Evolutionary conservation across 1,140 invertebrate genomes (phyloP).

Genomic region (Ceratina calcarata): DNA sequence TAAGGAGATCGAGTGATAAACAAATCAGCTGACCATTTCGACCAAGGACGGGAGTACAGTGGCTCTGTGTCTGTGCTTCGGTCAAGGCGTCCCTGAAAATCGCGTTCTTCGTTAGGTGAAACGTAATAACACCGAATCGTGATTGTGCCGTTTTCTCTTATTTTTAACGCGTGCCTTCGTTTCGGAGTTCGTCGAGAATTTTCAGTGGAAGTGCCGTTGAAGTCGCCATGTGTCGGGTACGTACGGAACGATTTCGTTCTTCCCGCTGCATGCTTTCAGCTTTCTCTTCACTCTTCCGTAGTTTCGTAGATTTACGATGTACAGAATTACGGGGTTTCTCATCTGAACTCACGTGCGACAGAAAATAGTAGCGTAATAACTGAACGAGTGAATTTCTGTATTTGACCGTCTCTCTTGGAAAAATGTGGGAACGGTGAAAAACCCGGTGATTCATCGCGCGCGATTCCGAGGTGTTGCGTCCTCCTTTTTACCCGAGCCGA

Average conservation of each 20-base stretch:
- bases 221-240: slow-evolving; percentile 21
- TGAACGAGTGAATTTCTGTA: too few species aligned
- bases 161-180: neutral
- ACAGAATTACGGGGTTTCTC: neutral
- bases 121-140: neutral
- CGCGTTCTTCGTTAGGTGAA: neutral
- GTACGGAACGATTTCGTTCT: neutral
- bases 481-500: neutral
- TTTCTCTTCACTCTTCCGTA: neutral
- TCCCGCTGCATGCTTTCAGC: neutral
- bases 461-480: slow-evolving; percentile 30
- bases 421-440: too few species aligned
- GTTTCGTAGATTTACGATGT: neutral
- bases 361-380: too few species aligned
- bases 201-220: neutral
- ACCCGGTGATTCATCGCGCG: slow-evolving; percentile 29
- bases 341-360: too few species aligned
- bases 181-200: neutral
- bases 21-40: slow-evolving; percentile 32
- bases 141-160: neutral
- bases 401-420: too few species aligned
- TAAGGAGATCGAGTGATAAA: neutral
- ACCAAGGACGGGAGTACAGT: slow-evolving; percentile 39
- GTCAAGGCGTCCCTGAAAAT: slow-evolving; percentile 2
- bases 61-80: slow-evolving; percentile 22